A percentile compares a stretch with the other conserved stretches of the same genome.
phyloP scores from a whole-genome alignment of 2,888 invertebrate species.

The Lasioglossum leucozonium region DNA sequence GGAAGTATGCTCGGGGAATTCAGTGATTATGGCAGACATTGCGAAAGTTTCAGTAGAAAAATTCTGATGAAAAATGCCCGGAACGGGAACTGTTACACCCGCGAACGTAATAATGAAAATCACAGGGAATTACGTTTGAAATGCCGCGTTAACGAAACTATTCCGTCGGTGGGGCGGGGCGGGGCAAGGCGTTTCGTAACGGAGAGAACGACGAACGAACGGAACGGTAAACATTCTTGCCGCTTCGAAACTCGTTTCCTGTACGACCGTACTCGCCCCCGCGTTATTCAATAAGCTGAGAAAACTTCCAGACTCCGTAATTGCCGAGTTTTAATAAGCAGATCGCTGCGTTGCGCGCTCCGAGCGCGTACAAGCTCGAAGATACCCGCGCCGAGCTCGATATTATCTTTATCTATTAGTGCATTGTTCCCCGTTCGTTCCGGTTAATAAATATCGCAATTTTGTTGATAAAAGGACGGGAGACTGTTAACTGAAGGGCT shows the following conservation, averaged over 20 bases:
- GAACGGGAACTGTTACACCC: neutral
- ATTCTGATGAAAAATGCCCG: neutral
- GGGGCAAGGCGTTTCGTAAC: neutral
- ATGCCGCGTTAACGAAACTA: slow-evolving; percentile 29
- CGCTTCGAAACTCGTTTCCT: slow-evolving; percentile 27
- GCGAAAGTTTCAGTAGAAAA: slow-evolving; percentile 7
- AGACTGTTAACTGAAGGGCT: neutral
- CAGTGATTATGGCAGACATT: neutral
- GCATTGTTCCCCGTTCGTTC: neutral
- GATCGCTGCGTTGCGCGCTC: slow-evolving; percentile 37
- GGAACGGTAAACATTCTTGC: slow-evolving; percentile 27
- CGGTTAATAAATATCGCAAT: neutral
- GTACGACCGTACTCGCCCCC: neutral
- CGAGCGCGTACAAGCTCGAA: slow-evolving; percentile 48
- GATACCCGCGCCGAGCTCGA: slow-evolving; percentile 15
- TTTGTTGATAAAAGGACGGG: neutral
- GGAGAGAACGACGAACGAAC: slow-evolving; percentile 9
- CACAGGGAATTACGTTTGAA: slow-evolving; percentile 20
- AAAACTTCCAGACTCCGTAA: slow-evolving; percentile 64
- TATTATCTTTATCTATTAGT: slow-evolving; percentile 22
- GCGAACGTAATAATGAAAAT: slow-evolving; percentile 14
- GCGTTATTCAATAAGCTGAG: slow-evolving; percentile 31
- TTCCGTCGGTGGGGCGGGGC: neutral
- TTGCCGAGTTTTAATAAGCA: slow-evolving; percentile 57
- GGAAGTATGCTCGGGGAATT: slow-evolving; percentile 10